Evolutionary conservation across 2,113 vertebrate genomes (phyloP), one percentile per base, ranked within the genome.

Genomic region (Anoura caudifer): DNA sequence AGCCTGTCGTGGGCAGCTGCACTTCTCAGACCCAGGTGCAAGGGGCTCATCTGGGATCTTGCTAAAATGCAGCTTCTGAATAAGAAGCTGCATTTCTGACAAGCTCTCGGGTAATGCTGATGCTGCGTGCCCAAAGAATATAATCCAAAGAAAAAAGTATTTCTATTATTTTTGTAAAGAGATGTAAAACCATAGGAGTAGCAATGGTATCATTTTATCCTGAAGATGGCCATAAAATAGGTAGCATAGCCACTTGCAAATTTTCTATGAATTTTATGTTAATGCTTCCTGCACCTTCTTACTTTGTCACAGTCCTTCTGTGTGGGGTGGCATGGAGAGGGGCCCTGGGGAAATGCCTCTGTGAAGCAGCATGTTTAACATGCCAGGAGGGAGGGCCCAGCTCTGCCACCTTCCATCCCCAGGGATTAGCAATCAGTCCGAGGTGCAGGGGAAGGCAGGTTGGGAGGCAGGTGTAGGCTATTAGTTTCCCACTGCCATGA

Each of bases 151-250:
- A 33, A 26, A 70, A 52, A 36, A 41, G 33, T 12, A 36, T 33
- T n/a, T 67, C 54, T 70, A 38, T 14, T 54, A 87, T 88, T 91
- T 70, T 72, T 69, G 65, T 72, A 87, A 77, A 73, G 79, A 89
- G 47, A 77, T 36, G 20, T 72, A 89, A 89, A 79, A 52, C 59
- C 12, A 0, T 28, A 19, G 19, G 17, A 33, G 9, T 19, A 75
- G 54, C 69, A 54, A 56, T 14, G 13, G 63, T 41, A 79, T 31
- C 22, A 45, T 59, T 93, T 90, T 69, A 72, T 81, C 41, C 31
- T 89, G 76, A 69, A 95, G 90, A 91, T 47, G 47, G 73, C 72
- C 52, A n/a, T 76, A 87, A 93, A 84, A 75, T 7, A 90, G 33
- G 65, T 38, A 59, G 72, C 63, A 50, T 19, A 15, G 15, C 50